These are phyloP conservation scores for Xylocopa sonorina DNA, from an alignment of 1,140 invertebrate genomes.

Conservation along the genomic window DNA sequence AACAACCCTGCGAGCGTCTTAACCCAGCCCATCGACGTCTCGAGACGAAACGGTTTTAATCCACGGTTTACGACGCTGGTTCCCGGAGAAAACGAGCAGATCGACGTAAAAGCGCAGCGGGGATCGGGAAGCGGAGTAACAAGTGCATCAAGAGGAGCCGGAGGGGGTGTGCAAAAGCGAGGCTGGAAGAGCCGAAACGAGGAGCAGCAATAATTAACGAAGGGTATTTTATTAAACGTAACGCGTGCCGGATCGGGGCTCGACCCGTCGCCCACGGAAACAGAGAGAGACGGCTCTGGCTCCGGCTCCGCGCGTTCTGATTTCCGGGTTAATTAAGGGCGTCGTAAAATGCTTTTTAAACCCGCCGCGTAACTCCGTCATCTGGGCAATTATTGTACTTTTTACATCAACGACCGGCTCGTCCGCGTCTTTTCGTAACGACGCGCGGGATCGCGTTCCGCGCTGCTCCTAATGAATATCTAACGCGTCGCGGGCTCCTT, in stretches of 20 bases:
- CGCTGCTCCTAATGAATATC: conserved; percentile 64
- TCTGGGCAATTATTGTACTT: conserved; percentile 54
- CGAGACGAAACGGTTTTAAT: not conserved
- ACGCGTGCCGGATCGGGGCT: not conserved
- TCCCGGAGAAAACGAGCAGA: conserved; percentile 21
- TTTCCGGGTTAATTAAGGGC: conserved; percentile 63
- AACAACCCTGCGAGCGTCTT: not conserved
- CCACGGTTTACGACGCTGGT: conserved; percentile 27
- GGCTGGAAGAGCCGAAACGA: conserved; percentile 14
- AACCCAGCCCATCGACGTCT: too few species aligned
- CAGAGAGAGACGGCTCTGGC: not conserved
- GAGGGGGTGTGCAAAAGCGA: conserved; percentile 25
- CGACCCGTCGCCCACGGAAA: not conserved
- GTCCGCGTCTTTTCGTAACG: conserved; percentile 30
- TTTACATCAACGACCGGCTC: conserved; percentile 24
- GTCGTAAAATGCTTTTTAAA: conserved; percentile 63
- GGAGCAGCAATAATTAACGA: conserved; percentile 41
- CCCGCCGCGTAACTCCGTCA: conserved; percentile 24
- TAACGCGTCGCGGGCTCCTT: conserved; percentile 56
- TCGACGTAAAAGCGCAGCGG: conserved; percentile 32
- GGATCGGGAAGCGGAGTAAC: conserved; percentile 19
- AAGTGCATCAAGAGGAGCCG: not conserved
- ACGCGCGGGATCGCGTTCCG: conserved; percentile 34
- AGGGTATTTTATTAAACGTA: conserved; percentile 41
- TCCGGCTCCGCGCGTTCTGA: conserved; percentile 22